Evolutionary conservation across 2,113 vertebrate genomes (phyloP).

Genomic region (Embiotoca jacksoni): DNA sequence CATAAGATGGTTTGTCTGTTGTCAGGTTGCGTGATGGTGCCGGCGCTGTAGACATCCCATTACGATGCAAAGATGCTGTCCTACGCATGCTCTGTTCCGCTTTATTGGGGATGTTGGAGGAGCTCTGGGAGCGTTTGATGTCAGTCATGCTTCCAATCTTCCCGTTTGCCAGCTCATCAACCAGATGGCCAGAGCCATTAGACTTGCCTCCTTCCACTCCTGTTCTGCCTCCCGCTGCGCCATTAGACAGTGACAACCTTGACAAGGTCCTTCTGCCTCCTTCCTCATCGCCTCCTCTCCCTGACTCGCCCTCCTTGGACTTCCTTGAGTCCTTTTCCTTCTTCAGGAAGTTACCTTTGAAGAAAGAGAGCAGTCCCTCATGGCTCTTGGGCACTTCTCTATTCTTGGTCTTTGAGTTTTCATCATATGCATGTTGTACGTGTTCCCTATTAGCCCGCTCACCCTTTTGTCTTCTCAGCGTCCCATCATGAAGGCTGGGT

Average conservation of each 20-base stretch:
- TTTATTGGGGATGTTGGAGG: constrained; percentile 86
- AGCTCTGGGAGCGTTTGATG: constrained; percentile 88
- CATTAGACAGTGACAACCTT: constrained; percentile 72
- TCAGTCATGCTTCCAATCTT: constrained; percentile 67
- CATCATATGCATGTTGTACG: constrained; percentile 35
- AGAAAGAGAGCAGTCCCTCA: constrained; percentile 83
- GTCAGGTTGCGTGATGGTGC: constrained; percentile 55
- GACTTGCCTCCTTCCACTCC: constrained; percentile 53
- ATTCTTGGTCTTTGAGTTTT: constrained; percentile 56
- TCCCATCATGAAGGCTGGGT: constrained; percentile 69
- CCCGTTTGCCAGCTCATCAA: constrained; percentile 73
- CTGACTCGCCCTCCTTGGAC: constrained; percentile 62
- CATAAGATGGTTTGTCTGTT: constrained; percentile 63
- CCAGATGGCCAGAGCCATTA: constrained; percentile 42
- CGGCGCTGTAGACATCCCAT: constrained; percentile 58
- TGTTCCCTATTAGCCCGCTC: constrained; percentile 48
- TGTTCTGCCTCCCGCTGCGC: constrained; percentile 60
- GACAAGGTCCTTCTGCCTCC: constrained; percentile 58
- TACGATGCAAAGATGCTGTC: constrained; percentile 83
- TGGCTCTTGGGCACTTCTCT: constrained; percentile 67
- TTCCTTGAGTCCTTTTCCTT: constrained; percentile 82
- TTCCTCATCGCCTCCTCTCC: constrained; percentile 39
- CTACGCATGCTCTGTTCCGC: constrained; percentile 72
- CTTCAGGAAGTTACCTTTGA: constrained; percentile 84
- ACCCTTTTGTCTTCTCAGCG: constrained; percentile 58